Evolutionary conservation across 2,888 invertebrate genomes (phyloP).

Genomic region (Azorinus chamasolen): DNA sequence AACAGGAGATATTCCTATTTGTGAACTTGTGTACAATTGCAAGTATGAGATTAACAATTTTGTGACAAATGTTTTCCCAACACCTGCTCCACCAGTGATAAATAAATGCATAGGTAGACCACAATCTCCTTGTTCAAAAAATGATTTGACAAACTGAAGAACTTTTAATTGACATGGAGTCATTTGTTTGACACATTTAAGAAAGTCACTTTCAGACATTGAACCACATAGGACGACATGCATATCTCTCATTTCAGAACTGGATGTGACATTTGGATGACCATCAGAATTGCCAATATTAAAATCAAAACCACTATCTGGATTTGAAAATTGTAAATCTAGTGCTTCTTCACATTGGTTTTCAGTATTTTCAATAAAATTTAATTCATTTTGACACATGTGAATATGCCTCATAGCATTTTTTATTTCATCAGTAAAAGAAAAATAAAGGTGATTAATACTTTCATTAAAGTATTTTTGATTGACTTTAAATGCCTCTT

Average conservation of each 20-base stretch:
- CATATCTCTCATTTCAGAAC: background rate
- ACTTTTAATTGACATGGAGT: slow-evolving; percentile 6
- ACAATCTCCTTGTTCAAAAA: background rate
- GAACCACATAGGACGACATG: slow-evolving; percentile 18
- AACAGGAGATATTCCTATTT: slow-evolving; percentile 38
- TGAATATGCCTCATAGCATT: slow-evolving; percentile 20
- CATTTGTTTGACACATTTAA: background rate
- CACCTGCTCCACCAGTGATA: slow-evolving; percentile 42
- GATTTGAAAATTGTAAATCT: background rate
- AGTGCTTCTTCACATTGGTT: background rate
- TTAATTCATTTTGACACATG: slow-evolving; percentile 9
- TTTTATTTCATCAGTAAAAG: slow-evolving; percentile 28
- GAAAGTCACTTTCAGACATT: slow-evolving; percentile 25
- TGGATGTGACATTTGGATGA: background rate
- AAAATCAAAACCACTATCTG: background rate
- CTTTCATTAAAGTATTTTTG: slow-evolving; percentile 7
- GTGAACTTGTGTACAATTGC: slow-evolving; percentile 27
- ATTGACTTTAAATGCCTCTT: slow-evolving; percentile 18
- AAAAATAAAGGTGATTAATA: slow-evolving; percentile 14
- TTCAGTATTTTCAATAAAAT: background rate
- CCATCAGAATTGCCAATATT: background rate
- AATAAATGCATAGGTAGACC: slow-evolving; percentile 15
- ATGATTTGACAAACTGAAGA: slow-evolving; percentile 1
- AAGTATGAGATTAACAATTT: slow-evolving; percentile 42
- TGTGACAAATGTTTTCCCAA: slow-evolving; percentile 42